A percentile compares a stretch with the other conserved stretches of the same genome.
Evolutionary conservation across 2,888 invertebrate species (phyloP).

Genomic region (Trichogramma evanescens): DNA sequence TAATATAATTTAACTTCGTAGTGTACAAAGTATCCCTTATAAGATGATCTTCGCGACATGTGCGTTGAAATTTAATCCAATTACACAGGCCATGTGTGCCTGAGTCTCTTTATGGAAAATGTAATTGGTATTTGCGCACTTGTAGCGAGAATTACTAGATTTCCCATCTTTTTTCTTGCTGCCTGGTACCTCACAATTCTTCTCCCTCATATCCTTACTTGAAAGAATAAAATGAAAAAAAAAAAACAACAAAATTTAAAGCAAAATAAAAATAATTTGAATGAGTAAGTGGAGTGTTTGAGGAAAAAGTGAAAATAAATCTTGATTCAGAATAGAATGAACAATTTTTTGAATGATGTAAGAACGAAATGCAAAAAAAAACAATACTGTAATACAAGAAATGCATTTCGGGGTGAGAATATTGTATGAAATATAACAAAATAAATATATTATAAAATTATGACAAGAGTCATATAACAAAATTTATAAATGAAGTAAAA

Average conservation of each 20-base stretch:
- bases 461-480: constrained; percentile 5
- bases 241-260: background rate
- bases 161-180: too few species aligned
- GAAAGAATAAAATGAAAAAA: too few species aligned
- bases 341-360: too few species aligned
- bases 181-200: too few species aligned
- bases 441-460: constrained; percentile 1
- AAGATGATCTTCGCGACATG: too few species aligned
- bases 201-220: too few species aligned
- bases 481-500: constrained; percentile 16
- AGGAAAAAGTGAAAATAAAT: constrained; percentile 7
- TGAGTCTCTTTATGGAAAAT: too few species aligned
- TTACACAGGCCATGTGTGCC: too few species aligned
- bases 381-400: background rate
- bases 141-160: too few species aligned
- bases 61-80: too few species aligned
- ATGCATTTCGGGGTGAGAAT: constrained; percentile 10
- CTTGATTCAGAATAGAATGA: background rate
- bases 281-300: background rate
- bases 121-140: too few species aligned
- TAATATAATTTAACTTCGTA: constrained; percentile 43
- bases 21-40: background rate
- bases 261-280: constrained; percentile 1
- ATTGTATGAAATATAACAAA: constrained; percentile 11
- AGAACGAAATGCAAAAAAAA: too few species aligned